Percentiles rank a stretch among this genome's conserved stretches.
Evolutionary conservation across 2,888 invertebrate species (phyloP).

Genomic region (Zaprionus obscuricornis): DNA sequence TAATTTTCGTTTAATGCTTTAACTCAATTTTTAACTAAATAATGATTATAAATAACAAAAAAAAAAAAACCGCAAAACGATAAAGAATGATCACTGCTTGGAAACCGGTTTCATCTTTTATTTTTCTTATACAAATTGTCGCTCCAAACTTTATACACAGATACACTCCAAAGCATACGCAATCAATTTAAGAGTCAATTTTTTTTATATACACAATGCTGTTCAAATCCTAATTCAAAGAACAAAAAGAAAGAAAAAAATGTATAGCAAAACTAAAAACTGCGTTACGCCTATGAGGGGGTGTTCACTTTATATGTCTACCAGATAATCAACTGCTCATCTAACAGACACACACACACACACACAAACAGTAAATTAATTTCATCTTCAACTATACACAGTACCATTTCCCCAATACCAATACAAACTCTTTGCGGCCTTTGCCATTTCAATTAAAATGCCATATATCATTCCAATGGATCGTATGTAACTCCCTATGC

Average conservation of each 20-base stretch:
- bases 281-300: slow-evolving; percentile 6
- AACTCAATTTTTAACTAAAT: slow-evolving; percentile 64
- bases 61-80: slow-evolving; percentile 24
- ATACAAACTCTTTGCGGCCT: slow-evolving; percentile 32
- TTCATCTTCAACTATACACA: background rate
- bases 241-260: too few species aligned
- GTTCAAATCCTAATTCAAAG: too few species aligned
- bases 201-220: too few species aligned
- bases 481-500: slow-evolving; percentile 16
- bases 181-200: too few species aligned
- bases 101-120: slow-evolving; percentile 40
- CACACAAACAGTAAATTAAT: too few species aligned
- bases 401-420: background rate
- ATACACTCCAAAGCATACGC: too few species aligned
- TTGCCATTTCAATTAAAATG: slow-evolving; percentile 74
- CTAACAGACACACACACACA: too few species aligned
- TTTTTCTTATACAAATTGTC: background rate
- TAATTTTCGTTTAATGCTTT: slow-evolving; percentile 47
- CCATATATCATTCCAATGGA: slow-evolving; percentile 56
- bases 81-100: background rate
- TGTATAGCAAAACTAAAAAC: background rate
- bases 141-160: too few species aligned
- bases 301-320: slow-evolving; percentile 45
- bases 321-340: too few species aligned
- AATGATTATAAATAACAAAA: slow-evolving; percentile 54